Percentiles rank a stretch among this genome's conserved stretches.
phyloP scores from a whole-genome alignment of 2,888 invertebrate genomes.

The Hemithea aestivaria region DNA sequence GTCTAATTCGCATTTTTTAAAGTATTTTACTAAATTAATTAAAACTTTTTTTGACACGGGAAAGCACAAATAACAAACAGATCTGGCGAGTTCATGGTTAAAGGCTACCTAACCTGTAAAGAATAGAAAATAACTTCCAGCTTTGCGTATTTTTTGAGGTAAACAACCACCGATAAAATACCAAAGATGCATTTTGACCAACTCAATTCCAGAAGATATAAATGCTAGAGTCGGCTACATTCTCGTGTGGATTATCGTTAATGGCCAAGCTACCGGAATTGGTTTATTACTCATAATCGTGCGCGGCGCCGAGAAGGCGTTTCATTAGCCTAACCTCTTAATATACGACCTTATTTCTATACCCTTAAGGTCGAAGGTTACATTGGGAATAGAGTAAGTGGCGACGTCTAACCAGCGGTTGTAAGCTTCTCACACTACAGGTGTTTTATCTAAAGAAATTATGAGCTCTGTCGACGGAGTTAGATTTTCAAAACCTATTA shows the following conservation, averaged over 20 bases:
- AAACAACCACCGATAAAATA: too few species aligned
- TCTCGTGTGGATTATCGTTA: conserved; percentile 58
- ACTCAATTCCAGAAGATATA: background rate
- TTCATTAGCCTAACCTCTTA: conserved; percentile 39
- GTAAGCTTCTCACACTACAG: conserved; percentile 66
- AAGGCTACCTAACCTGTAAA: too few species aligned
- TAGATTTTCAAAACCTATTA: too few species aligned
- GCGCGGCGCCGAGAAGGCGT: conserved; percentile 68
- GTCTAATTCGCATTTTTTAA: too few species aligned
- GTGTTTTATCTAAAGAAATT: conserved; percentile 41
- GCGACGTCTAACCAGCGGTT: conserved; percentile 33
- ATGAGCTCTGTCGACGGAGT: conserved; percentile 4
- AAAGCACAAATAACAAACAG: too few species aligned
- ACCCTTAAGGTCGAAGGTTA: conserved; percentile 7
- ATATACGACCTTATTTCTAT: conserved; percentile 7
- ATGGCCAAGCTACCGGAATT: conserved; percentile 73
- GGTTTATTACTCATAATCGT: conserved; percentile 71
- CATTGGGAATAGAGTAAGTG: conserved; percentile 3
- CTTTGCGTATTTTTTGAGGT: too few species aligned
- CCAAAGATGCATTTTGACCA: too few species aligned
- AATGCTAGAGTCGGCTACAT: conserved; percentile 30
- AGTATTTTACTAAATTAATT: too few species aligned
- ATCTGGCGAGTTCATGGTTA: too few species aligned
- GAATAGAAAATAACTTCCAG: too few species aligned
- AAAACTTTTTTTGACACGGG: too few species aligned